Evolutionary conservation across 2,113 vertebrate genomes (phyloP), one percentile per base, ranked within the genome.

Genomic region (Eptesicus fuscus): DNA sequence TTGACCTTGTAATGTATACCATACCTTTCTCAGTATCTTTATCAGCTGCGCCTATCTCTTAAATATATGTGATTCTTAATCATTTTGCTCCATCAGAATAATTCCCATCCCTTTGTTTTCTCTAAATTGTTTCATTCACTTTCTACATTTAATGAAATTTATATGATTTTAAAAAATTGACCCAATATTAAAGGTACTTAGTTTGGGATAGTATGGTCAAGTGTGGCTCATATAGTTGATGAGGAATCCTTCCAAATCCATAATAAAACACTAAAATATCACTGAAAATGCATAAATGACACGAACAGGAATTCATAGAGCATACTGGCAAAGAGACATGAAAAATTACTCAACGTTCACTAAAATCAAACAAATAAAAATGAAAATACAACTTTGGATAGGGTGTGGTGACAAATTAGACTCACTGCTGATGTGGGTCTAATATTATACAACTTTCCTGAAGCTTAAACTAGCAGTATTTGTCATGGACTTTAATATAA

Each of bases 141-240:
- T 93, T 88, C 37, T 73, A 77, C 22, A 88, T 70, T 80, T 76
- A 93, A 93, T 85, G 30, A 77, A 93, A 95, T 80, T 42, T 79
- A 28, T 70, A 91, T 11, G 7, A 47, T 92, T 88, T 90, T 83
- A 59, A 17, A 30, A 40, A 90, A 78, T 63, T 1, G 0, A 13
- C 35, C 47, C 56, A 94, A 42, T 90, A 88, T 83, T 92, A 85
- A 94, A 95, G 80, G 92, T 32, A 74, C 37, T 69, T 91, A 78
- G 65, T 88, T 93, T 87, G 56, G 25, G 84, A 70, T 86, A 69
- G 30, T 61, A 49, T 83, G 61, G 17, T 79, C 30, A 84, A 88
- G 47, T 53, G 56, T 88, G 56, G 90, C n/a, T 84, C 71, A 44
- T 22, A 90, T 37, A 93, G 18, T 65, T 94, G 92, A 90, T 93